Conservation (phyloP, 2,888 invertebrate genomes). For the Microctonus hyperodae region DNA sequence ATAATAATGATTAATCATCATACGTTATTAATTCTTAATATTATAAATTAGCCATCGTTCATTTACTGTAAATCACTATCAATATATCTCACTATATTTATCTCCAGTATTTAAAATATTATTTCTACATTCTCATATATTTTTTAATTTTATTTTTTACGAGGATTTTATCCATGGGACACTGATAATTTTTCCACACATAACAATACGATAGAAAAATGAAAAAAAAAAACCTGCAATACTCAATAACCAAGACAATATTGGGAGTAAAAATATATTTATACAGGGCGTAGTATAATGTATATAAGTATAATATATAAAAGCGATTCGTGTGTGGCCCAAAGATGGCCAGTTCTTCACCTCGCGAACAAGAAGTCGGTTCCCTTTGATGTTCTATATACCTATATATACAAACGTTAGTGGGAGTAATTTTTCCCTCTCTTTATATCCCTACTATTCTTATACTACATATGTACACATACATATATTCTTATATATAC, state of each 20-base stretch:
- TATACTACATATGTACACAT: slow-evolving; percentile 25
- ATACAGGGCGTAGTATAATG: slow-evolving; percentile 48
- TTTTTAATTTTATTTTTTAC: no score
- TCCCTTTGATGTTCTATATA: slow-evolving; percentile 59
- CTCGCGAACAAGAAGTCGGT: slow-evolving; percentile 63
- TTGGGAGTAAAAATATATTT: slow-evolving; percentile 14
- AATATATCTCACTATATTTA: no score
- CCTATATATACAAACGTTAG: slow-evolving; percentile 53
- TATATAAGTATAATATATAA: slow-evolving; percentile 61
- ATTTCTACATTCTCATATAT: no score
- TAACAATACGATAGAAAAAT: slow-evolving; percentile 15
- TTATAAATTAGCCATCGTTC: no score
- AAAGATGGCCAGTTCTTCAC: slow-evolving; percentile 64
- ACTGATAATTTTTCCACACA: slow-evolving; percentile 17
- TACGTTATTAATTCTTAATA: no score
- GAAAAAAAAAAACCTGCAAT: neutral
- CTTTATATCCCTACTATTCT: slow-evolving; percentile 22
- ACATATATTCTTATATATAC: no score
- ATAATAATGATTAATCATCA: no score
- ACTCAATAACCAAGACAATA: slow-evolving; percentile 1
- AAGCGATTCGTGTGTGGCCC: slow-evolving; percentile 64
- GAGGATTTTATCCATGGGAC: no score
- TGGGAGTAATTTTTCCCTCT: slow-evolving; percentile 47
- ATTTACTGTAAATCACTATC: no score
- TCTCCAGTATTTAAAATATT: no score